Percentiles rank a stretch among this genome's conserved stretches.
Evolutionary conservation across 1,140 invertebrate genomes (phyloP).

Genomic region (Cherax quadricarinatus): DNA sequence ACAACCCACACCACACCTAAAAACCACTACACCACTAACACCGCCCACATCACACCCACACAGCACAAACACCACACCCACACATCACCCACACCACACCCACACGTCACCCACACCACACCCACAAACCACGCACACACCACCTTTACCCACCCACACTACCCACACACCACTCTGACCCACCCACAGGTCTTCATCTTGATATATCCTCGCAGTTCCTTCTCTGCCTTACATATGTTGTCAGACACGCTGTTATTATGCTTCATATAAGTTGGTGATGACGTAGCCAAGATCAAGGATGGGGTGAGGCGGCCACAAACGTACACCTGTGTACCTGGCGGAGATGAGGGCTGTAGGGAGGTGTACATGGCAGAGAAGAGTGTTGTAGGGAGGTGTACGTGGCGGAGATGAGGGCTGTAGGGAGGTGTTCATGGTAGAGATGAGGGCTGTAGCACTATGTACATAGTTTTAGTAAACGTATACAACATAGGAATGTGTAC

Average conservation of each 20-base stretch:
- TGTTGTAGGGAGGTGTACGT: no score
- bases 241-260: not conserved
- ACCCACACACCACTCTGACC: not conserved
- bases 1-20: no score
- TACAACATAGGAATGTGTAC: no score
- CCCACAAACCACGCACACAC: not conserved
- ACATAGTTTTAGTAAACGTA: no score
- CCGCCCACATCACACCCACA: not conserved
- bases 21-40: no score
- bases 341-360: no score
- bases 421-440: no score
- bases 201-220: conserved; percentile 9
- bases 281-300: not conserved
- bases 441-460: no score
- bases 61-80: not conserved
- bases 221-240: conserved; percentile 5
- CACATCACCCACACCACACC: not conserved
- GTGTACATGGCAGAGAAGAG: no score
- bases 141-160: not conserved
- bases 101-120: not conserved
- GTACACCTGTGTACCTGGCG: no score
- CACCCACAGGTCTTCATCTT: not conserved
- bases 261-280: conserved; percentile 39
- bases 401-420: no score
- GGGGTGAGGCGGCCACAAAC: not conserved